Evolutionary conservation across 2,113 vertebrate genomes (phyloP).

Genomic region (Hyperoodon ampullatus): DNA sequence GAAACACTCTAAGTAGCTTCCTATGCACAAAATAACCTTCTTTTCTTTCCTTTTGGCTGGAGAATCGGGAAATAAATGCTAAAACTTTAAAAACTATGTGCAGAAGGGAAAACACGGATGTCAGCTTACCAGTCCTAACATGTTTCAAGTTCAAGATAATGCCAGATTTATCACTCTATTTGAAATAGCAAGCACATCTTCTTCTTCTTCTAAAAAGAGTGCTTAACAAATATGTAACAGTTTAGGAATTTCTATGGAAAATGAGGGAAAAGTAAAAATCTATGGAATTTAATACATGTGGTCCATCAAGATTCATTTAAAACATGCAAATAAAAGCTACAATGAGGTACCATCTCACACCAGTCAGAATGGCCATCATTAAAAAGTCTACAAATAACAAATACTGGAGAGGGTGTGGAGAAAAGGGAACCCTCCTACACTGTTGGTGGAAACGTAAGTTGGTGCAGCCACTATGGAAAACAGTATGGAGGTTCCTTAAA

Average conservation of each 20-base stretch:
- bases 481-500: not conserved
- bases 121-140: not conserved
- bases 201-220: constrained; percentile 1
- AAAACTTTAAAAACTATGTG: not conserved
- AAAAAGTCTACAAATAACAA: not conserved
- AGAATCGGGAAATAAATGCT: constrained; percentile 30
- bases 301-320: constrained; percentile 54
- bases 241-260: constrained; percentile 45
- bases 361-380: too few relatives aligned
- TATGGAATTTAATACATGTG: constrained; percentile 58
- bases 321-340: too few relatives aligned
- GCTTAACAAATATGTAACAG: not conserved
- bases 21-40: constrained; percentile 5
- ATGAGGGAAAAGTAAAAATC: constrained; percentile 28
- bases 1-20: not conserved
- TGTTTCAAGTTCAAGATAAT: constrained; percentile 61
- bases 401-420: not conserved
- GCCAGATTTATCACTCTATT: not conserved
- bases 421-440: too few relatives aligned
- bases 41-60: not conserved
- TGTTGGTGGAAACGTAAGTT: too few relatives aligned
- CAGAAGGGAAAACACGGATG: constrained; percentile 29
- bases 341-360: too few relatives aligned
- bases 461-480: not conserved
- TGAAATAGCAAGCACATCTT: constrained; percentile 25